These are phyloP conservation scores for Lamellibrachia luymesi DNA, from an alignment of 1,140 invertebrate species.

Conservation along the genomic window DNA sequence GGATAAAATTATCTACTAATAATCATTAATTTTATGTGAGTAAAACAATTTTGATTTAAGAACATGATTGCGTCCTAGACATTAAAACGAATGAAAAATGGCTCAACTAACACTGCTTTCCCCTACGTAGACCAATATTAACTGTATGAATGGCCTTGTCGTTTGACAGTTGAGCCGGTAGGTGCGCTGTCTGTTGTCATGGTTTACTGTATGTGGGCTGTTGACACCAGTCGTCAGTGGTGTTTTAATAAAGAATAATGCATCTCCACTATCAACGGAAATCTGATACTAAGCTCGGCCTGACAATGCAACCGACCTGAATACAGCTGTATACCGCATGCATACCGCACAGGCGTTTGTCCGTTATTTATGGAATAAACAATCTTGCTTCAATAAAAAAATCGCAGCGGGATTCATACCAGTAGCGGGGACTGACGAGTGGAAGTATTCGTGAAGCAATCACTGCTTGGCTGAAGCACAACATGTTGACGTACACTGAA, in stretches of 20 bases:
- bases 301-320: not conserved
- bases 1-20: no score
- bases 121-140: no score
- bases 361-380: not conserved
- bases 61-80: no score
- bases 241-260: not conserved
- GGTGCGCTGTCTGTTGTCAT: not conserved
- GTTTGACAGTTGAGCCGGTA: not conserved
- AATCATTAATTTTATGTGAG: no score
- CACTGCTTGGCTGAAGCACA: not conserved
- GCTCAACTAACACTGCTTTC: no score
- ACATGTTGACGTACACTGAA: not conserved
- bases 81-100: no score
- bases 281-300: not conserved
- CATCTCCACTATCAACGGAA: not conserved
- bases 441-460: not conserved
- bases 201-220: not conserved
- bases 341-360: not conserved
- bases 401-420: not conserved
- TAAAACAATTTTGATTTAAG: no score
- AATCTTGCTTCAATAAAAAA: not conserved
- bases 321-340: not conserved
- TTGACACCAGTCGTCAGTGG: not conserved
- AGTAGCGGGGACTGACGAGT: not conserved
- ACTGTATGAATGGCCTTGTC: not conserved